Conservation (phyloP, 1,140 invertebrate species). For the Drosophila sucinea region DNA sequence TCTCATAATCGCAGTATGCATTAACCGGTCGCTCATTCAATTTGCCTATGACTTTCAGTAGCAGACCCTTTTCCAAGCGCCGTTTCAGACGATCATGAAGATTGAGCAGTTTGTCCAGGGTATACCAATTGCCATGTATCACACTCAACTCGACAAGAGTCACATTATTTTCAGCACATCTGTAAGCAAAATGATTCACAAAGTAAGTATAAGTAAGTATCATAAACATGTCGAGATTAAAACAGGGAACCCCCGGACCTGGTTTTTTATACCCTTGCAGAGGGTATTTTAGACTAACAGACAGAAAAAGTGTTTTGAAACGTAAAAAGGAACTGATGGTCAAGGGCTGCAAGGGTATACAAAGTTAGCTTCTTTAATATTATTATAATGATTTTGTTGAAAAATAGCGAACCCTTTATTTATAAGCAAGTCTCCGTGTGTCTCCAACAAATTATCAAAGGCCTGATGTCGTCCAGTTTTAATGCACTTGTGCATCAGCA, state of each 20-base stretch:
- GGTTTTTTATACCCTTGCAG: too few species aligned
- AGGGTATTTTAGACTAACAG: too few species aligned
- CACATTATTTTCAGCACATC: slow-evolving; percentile 23
- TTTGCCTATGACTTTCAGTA: slow-evolving; percentile 85
- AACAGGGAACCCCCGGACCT: too few species aligned
- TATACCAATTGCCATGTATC: slow-evolving; percentile 85
- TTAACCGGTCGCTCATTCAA: slow-evolving; percentile 71
- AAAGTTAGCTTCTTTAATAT: too few species aligned
- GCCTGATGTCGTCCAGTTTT: slow-evolving; percentile 85
- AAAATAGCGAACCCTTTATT: slow-evolving; percentile 16
- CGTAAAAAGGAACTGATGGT: too few species aligned
- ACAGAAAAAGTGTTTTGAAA: too few species aligned
- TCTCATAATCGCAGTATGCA: slow-evolving; percentile 76
- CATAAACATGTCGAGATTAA: too few species aligned
- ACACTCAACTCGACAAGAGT: slow-evolving; percentile 81
- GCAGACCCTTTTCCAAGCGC: slow-evolving; percentile 83
- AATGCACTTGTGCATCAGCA: slow-evolving; percentile 86
- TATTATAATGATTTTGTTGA: too few species aligned
- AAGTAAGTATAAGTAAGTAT: neutral
- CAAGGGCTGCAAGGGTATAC: too few species aligned
- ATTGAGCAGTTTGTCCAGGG: slow-evolving; percentile 85
- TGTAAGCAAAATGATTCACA: neutral
- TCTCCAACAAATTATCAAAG: slow-evolving; percentile 84
- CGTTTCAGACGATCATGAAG: slow-evolving; percentile 82
- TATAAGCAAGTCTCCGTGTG: slow-evolving; percentile 84